These are phyloP conservation scores for Eulithis testata DNA, from an alignment of 2,888 invertebrate genomes.

Conservation along the genomic window DNA sequence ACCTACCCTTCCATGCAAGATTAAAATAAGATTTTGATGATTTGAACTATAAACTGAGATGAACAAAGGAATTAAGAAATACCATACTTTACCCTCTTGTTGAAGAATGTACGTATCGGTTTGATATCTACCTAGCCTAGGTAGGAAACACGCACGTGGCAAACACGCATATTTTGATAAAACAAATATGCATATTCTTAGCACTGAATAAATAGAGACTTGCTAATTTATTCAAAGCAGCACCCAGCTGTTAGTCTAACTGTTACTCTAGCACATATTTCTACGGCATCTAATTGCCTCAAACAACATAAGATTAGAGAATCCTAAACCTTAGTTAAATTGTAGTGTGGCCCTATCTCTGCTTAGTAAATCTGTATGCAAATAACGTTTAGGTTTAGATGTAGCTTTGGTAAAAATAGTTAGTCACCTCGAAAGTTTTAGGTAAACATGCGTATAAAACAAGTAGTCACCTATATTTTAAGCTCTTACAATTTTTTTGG, in stretches of 20 bases:
- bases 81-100: no score
- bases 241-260: conserved; percentile 21
- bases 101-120: no score
- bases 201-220: conserved; percentile 20
- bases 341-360: conserved; percentile 36
- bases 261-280: conserved; percentile 24
- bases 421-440: neutral
- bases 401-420: conserved; percentile 13
- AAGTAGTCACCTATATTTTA: no score
- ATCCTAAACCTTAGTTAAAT: conserved; percentile 32
- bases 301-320: conserved; percentile 34
- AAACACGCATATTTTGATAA: conserved; percentile 4
- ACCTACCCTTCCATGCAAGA: no score
- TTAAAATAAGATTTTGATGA: no score
- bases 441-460: no score
- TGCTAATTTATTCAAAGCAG: conserved; percentile 29
- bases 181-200: conserved; percentile 17
- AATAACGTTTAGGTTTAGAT: conserved; percentile 48
- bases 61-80: no score
- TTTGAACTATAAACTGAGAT: no score
- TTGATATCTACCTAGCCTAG: no score
- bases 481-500: no score
- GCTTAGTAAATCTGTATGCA: conserved; percentile 56
- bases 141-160: conserved; percentile 15
- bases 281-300: conserved; percentile 20